Percentiles rank a stretch among this genome's conserved stretches.
Conservation (phyloP, 1,140 invertebrate genomes). For the Drosophila pallidifrons region DNA sequence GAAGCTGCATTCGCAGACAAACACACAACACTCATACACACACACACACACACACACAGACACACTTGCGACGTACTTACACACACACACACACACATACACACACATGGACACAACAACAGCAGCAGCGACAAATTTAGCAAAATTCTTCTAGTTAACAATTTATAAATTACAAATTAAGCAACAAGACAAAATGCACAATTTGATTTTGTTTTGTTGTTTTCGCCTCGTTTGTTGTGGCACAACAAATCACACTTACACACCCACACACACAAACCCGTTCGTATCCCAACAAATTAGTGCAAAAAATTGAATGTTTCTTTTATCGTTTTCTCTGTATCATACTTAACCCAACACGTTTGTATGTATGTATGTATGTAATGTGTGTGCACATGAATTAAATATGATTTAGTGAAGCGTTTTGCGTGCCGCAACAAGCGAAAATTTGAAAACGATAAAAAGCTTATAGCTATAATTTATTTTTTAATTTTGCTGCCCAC, state of each 20-base stretch:
- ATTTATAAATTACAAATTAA: conserved; percentile 51
- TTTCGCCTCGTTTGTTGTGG: conserved; percentile 35
- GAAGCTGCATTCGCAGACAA: conserved; percentile 69
- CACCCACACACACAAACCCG: background rate
- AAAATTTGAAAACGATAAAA: conserved; percentile 34
- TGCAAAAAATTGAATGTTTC: background rate
- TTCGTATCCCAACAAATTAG: conserved; percentile 11
- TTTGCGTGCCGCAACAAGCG: conserved; percentile 34
- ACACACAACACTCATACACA: conserved; percentile 63
- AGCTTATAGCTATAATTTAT: conserved; percentile 33
- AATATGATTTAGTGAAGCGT: conserved; percentile 21
- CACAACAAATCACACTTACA: conserved; percentile 1
- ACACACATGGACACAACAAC: conserved; percentile 56
- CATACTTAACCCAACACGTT: conserved; percentile 7
- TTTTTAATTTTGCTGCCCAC: conserved; percentile 37
- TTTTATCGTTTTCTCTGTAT: conserved; percentile 28
- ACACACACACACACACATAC: conserved; percentile 32
- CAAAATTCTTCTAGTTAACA: conserved; percentile 78
- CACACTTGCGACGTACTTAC: conserved; percentile 54
- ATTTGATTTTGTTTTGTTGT: conserved; percentile 56
- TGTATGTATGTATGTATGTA: background rate
- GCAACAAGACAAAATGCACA: conserved; percentile 44
- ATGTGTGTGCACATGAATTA: conserved; percentile 3
- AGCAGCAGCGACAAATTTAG: conserved; percentile 58
- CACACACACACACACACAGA: conserved; percentile 37